These are phyloP conservation scores for Acipenser oxyrinchus DNA, from an alignment of 2,797 vertebrate species.

Conservation along the genomic window DNA sequence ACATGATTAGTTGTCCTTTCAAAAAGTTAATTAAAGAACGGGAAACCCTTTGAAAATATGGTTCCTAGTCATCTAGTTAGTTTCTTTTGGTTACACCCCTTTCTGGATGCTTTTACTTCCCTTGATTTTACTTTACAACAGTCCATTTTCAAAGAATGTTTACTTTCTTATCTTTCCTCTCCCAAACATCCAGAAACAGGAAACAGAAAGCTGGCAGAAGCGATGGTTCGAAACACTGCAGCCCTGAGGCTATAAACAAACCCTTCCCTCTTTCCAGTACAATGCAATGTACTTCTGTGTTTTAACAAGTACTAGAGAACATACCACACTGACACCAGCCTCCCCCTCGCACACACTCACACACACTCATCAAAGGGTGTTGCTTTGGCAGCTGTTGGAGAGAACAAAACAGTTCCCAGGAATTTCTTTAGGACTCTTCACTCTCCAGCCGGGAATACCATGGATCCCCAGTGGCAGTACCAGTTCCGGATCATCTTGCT, in stretches of 20 bases:
- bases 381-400: not conserved
- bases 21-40: too few relatives aligned
- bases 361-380: not conserved
- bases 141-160: not conserved
- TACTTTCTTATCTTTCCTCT: not conserved
- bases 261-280: not conserved
- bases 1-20: too few relatives aligned
- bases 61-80: too few relatives aligned
- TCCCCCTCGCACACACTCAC: not conserved
- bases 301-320: too few relatives aligned
- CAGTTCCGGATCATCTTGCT: conserved; percentile 82
- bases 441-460: conserved; percentile 22
- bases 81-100: too few relatives aligned
- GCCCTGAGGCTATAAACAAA: not conserved
- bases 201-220: not conserved
- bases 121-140: too few relatives aligned
- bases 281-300: too few relatives aligned
- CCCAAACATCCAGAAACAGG: not conserved
- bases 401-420: not conserved
- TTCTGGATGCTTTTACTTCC: too few relatives aligned
- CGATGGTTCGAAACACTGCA: not conserved
- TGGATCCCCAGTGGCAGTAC: conserved; percentile 77
- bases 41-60: too few relatives aligned
- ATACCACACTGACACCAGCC: not conserved
- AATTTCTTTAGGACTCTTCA: not conserved